Conservation (phyloP, 2,888 invertebrate genomes). For the Cistogaster globosa region DNA sequence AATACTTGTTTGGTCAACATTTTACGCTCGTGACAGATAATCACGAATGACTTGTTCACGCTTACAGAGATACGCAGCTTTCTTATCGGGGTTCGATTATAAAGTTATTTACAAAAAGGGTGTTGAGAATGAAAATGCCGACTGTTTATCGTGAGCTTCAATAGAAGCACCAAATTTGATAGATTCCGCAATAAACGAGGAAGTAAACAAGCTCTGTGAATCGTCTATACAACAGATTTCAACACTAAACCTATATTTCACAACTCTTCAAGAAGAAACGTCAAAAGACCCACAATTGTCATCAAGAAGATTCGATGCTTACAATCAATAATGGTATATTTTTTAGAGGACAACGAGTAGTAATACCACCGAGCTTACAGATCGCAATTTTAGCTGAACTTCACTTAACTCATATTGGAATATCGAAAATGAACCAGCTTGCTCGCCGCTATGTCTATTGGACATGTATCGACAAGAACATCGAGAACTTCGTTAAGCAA, state of each 20-base stretch:
- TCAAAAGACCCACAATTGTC: slow-evolving; percentile 43
- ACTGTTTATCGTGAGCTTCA: too few relatives aligned
- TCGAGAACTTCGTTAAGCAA: too few relatives aligned
- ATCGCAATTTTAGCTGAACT: too few relatives aligned
- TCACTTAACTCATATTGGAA: neutral
- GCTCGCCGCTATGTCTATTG: neutral
- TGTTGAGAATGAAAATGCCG: too few relatives aligned
- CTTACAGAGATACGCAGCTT: too few relatives aligned
- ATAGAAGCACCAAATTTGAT: neutral
- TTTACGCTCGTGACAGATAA: too few relatives aligned
- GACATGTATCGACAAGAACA: neutral
- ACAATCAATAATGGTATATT: slow-evolving; percentile 63
- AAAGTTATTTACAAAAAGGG: too few relatives aligned
- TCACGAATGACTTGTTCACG: too few relatives aligned
- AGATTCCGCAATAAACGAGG: neutral
- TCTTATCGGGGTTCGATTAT: too few relatives aligned
- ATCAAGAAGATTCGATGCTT: slow-evolving; percentile 46
- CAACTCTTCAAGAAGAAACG: slow-evolving; percentile 55
- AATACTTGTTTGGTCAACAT: neutral
- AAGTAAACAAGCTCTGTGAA: neutral
- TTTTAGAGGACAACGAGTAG: slow-evolving; percentile 68
- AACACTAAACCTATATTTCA: slow-evolving; percentile 45
- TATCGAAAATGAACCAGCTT: neutral
- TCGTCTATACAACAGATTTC: slow-evolving; percentile 53
- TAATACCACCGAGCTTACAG: too few relatives aligned